Base-by-base conservation (phyloP, 1,140 invertebrate genomes). In the Leptestheria dahalacensis region DNA sequence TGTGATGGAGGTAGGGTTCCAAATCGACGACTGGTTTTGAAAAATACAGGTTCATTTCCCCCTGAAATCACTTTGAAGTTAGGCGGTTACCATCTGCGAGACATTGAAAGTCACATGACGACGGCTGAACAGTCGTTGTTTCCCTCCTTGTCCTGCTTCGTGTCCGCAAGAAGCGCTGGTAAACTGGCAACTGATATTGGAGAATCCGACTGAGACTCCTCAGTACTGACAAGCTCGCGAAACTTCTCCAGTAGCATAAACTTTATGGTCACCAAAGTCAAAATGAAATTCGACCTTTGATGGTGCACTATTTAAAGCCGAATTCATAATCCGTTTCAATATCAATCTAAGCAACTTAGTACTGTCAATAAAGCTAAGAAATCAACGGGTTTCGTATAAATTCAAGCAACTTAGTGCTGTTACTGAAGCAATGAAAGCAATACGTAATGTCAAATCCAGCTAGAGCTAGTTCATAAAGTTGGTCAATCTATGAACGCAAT, bases 31-130 rank as follows among this genome's bases (percentile, higher is more conserved):
- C 18, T 23, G 52, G 52, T 25, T 55, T 2, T 18, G 29, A 55
- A 25, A 55, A 55, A 25, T 55, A 55, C 29, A 55, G 24, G 18
- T 20, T n/a, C 24, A 25, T 18, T 29, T 55, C 52, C 50, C 11
- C 29, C 23, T 1, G 20, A n/a, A 54, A 6, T 6, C 33, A 20
- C 50, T 25, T 25, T 20, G 50, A 20, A 11, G 25, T 1, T 1
- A 20, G 20, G 20, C 12, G 12, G 15, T 11, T 23, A 25, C 50
- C 3, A 52, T 20, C 11, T 1, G 20, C 20, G 11, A 12, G 11
- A 25, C 11, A 20, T 15, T 21, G 50, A 25, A 52, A 12, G 25
- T 52, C n/a, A n/a, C n/a, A 20, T 25, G 20, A 11, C 25, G 20
- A 12, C 50, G 25, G 25, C 15, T 23, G 25, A 4, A 23, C 12